A percentile compares a stretch with the other conserved stretches of the same genome.
phyloP scores from a whole-genome alignment of 2,113 vertebrate species.

The Clarias gariepinus region DNA sequence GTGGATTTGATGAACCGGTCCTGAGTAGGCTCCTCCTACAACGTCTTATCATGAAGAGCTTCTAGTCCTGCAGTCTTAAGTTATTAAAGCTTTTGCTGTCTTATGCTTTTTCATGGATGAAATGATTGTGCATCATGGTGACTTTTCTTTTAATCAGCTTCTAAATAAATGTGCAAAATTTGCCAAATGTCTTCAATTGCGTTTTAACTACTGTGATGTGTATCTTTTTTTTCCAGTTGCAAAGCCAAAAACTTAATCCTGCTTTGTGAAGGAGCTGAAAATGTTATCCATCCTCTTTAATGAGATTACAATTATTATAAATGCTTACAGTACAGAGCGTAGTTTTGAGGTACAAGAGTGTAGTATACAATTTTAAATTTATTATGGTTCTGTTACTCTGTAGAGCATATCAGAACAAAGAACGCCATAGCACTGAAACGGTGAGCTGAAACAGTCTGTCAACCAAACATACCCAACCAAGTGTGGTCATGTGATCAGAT shows the following conservation, averaged over 20 bases:
- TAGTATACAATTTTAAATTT: background rate
- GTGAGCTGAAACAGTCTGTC: background rate
- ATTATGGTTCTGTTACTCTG: background rate
- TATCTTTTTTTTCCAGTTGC: background rate
- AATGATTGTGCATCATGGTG: slow-evolving; percentile 64
- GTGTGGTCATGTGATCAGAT: background rate
- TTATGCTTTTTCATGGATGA: slow-evolving; percentile 64
- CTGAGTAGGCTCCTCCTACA: slow-evolving; percentile 55
- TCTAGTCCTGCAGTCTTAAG: slow-evolving; percentile 72
- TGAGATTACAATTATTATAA: background rate
- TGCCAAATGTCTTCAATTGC: background rate
- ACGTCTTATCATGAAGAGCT: slow-evolving; percentile 61
- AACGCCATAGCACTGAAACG: background rate
- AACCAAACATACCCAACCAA: background rate
- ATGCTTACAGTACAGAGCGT: background rate
- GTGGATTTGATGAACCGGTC: slow-evolving; percentile 56
- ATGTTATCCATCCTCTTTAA: background rate
- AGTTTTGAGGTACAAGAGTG: background rate
- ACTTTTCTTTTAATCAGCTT: slow-evolving; percentile 72
- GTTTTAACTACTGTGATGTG: background rate
- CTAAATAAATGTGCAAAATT: slow-evolving; percentile 73
- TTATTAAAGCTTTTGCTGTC: slow-evolving; percentile 66
- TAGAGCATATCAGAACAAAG: background rate
- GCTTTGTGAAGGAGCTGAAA: background rate
- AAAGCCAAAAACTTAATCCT: background rate